These are phyloP conservation scores for Psittacula cyanocephala DNA, from an alignment of 2,113 vertebrate genomes.

Conservation along the genomic window DNA sequence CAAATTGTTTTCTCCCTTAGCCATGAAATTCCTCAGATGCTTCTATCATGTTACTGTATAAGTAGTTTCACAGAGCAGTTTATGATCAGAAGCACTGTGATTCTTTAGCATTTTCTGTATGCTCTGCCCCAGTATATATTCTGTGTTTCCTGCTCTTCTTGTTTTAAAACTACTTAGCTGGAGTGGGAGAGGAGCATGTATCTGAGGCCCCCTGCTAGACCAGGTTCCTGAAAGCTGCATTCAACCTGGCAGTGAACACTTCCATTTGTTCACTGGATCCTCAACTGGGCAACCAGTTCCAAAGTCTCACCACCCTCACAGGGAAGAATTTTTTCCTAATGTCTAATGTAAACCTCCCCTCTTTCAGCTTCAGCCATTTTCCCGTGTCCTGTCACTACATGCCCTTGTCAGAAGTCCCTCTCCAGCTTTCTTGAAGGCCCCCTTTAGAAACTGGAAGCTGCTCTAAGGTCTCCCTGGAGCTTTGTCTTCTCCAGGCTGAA, in stretches of 20 bases:
- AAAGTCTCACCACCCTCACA: background rate
- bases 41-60: background rate
- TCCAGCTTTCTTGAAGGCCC: background rate
- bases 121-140: background rate
- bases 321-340: background rate
- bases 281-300: background rate
- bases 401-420: background rate
- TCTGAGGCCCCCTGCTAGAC: background rate
- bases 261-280: background rate
- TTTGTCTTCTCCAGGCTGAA: background rate
- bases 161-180: background rate
- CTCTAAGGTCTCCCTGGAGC: background rate
- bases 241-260: background rate
- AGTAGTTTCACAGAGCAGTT: background rate
- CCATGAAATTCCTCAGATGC: background rate
- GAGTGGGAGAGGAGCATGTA: background rate
- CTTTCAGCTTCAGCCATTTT: background rate
- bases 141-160: background rate
- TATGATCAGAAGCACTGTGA: background rate
- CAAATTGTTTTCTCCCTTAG: background rate
- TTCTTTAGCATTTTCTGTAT: background rate
- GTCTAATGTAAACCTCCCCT: background rate
- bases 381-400: background rate
- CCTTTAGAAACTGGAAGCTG: background rate
- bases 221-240: background rate